Evolutionary conservation across 2,888 invertebrate species (phyloP), one percentile per base, ranked within the genome.

Genomic region (Crepidodera aurea): DNA sequence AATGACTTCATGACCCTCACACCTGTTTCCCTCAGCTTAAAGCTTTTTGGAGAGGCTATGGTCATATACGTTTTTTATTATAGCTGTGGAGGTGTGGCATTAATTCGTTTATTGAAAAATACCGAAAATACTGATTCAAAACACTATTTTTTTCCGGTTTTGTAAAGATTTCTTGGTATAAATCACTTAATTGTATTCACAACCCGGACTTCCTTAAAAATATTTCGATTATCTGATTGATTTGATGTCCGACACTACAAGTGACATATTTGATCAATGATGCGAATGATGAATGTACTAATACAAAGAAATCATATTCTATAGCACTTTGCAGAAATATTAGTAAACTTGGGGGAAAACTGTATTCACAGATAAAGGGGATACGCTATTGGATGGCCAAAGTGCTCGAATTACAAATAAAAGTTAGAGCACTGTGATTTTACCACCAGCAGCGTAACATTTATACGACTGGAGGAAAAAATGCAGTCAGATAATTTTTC

Each of bases 401-500:
- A 54, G 54, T 32, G 54, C 54, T 54, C 19, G 8, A 54, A 25
- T 54, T 42, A 54, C 44, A 42, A 54, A 54, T 54, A 42, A 54
- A 39, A 44, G 54, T 40, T 40, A 40, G 16, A 18, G 18, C 16
- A 3, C n/a, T 34, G 34, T 34, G 40, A 40, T 40, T 40, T 40
- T 13, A 2, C 10, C 16, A 40, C 40, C 40, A 40, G 16, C 5
- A 40, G 40, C 40, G 40, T 3, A 40, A 7, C 32, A 42, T 42
- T 19, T 42, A 71, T n/a, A n/a, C n/a, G n/a, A n/a, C n/a, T n/a
- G n/a, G n/a, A n/a, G n/a, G n/a, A n/a, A n/a, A n/a, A n/a, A n/a
- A n/a, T n/a, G n/a, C n/a, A n/a, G n/a, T n/a, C n/a, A n/a, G n/a
- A n/a, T n/a, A n/a, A n/a, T n/a, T n/a, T n/a, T n/a, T n/a, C n/a